phyloP scores from a whole-genome alignment of 1,140 invertebrate genomes.

The Heliconius eleuchia region DNA sequence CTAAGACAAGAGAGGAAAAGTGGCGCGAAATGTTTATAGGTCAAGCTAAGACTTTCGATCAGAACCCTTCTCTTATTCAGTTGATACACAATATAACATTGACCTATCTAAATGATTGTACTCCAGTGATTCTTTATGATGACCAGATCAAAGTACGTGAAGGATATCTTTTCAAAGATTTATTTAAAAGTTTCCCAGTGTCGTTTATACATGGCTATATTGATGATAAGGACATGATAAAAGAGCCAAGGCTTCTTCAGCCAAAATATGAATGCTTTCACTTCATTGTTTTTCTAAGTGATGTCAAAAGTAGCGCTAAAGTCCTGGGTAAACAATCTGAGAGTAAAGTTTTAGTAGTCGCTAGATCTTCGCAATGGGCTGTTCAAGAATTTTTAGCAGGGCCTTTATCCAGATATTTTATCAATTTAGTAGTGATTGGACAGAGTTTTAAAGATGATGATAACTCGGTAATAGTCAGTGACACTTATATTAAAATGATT shows the following conservation, averaged over 20 bases:
- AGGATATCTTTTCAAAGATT: constrained; percentile 79
- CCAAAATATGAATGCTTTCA: constrained; percentile 80
- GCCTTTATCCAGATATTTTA: constrained; percentile 83
- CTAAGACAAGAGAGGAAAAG: constrained; percentile 81
- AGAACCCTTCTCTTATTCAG: constrained; percentile 80
- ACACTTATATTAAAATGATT: neutral
- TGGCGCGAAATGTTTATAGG: constrained; percentile 78
- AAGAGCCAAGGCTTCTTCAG: constrained; percentile 62
- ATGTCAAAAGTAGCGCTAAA: constrained; percentile 81
- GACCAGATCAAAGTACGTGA: constrained; percentile 80
- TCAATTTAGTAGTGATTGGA: constrained; percentile 85
- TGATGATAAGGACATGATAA: constrained; percentile 61
- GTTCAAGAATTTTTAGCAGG: constrained; percentile 85
- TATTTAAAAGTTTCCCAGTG: constrained; percentile 83
- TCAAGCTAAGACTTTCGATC: constrained; percentile 64
- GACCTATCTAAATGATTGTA: constrained; percentile 83
- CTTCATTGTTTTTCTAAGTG: constrained; percentile 85
- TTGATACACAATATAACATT: constrained; percentile 82
- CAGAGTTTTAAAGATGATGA: constrained; percentile 80
- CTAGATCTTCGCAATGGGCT: constrained; percentile 86
- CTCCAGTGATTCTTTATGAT: constrained; percentile 85
- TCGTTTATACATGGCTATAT: constrained; percentile 84
- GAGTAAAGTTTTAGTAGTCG: constrained; percentile 84
- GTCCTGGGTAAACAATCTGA: constrained; percentile 83
- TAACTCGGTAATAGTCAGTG: constrained; percentile 46